A percentile compares a stretch with the other conserved stretches of the same genome.
Evolutionary conservation across 2,888 invertebrate species (phyloP).

Genomic region (Petrolisthes manimaculis): DNA sequence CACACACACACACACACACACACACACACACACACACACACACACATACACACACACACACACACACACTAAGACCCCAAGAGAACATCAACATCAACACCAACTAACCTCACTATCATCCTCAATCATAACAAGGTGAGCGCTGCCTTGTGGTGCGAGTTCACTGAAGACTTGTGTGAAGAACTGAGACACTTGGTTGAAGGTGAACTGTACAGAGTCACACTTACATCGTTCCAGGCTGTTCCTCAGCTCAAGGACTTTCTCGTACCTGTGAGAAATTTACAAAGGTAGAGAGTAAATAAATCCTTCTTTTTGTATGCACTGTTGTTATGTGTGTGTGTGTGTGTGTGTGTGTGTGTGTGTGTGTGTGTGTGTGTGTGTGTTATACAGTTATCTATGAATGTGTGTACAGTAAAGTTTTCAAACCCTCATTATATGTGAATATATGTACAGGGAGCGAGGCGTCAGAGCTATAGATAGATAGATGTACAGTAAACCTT

Average conservation of each 20-base stretch:
- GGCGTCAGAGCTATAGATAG: too few relatives aligned
- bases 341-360: too few relatives aligned
- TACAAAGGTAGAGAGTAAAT: not conserved
- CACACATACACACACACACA: not conserved
- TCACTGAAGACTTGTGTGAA: conserved; percentile 98
- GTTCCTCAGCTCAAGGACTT: conserved; percentile 92
- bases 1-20: not conserved
- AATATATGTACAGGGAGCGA: too few relatives aligned
- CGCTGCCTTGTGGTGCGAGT: conserved; percentile 93
- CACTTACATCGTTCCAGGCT: conserved; percentile 95
- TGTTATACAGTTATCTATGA: too few relatives aligned
- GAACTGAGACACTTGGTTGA: conserved; percentile 97
- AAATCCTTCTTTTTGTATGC: conserved; percentile 48
- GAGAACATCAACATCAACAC: not conserved
- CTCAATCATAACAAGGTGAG: conserved; percentile 84
- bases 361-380: too few relatives aligned
- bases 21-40: not conserved
- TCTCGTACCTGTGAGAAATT: conserved; percentile 76
- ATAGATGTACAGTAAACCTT: too few relatives aligned
- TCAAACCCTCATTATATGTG: too few relatives aligned
- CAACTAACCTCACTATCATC: conserved; percentile 67
- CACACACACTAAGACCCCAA: not conserved
- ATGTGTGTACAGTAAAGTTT: too few relatives aligned
- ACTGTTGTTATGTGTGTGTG: not conserved
- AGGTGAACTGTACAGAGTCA: conserved; percentile 98